A percentile compares a stretch with the other conserved stretches of the same genome.
phyloP scores from a whole-genome alignment of 2,797 vertebrate species.

The Melanotaenia maccullochi region DNA sequence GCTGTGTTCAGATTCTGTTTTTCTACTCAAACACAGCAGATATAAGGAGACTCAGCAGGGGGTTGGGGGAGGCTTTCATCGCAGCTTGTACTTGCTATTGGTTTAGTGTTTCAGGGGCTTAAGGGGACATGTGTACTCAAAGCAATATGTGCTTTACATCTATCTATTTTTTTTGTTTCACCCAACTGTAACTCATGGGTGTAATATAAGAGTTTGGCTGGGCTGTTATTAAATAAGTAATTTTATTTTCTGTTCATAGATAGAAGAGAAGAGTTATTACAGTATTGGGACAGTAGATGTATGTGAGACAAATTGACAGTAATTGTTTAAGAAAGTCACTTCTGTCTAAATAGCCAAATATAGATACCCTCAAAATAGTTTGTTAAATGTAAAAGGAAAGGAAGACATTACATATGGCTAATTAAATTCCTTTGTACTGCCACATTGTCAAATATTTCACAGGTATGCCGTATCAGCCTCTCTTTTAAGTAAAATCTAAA shows the following conservation, averaged over 20 bases:
- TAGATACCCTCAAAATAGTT: constrained; percentile 40
- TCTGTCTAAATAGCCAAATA: constrained; percentile 44
- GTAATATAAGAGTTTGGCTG: not conserved
- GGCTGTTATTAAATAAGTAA: constrained; percentile 1
- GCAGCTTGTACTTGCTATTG: not conserved
- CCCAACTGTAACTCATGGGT: not conserved
- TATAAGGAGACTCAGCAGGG: not conserved
- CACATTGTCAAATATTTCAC: constrained; percentile 50
- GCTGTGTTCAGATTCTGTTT: not conserved
- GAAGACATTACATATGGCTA: constrained; percentile 27
- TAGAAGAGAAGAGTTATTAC: constrained; percentile 1
- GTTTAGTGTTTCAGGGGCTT: not conserved
- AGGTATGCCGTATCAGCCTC: constrained; percentile 17
- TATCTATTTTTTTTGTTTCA: not conserved
- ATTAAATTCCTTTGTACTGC: constrained; percentile 50
- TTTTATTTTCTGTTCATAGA: constrained; percentile 20
- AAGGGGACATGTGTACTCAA: not conserved
- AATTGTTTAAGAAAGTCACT: constrained; percentile 40
- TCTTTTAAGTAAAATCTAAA: constrained; percentile 38
- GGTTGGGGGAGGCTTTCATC: not conserved
- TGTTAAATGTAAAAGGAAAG: constrained; percentile 51
- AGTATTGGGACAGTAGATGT: constrained; percentile 24
- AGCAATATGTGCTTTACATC: not conserved
- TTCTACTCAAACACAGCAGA: not conserved
- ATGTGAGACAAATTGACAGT: constrained; percentile 27